A percentile compares a stretch with the other conserved stretches of the same genome.
Evolutionary conservation across 2,797 vertebrate species (phyloP).

Genomic region (Rhinella marina): DNA sequence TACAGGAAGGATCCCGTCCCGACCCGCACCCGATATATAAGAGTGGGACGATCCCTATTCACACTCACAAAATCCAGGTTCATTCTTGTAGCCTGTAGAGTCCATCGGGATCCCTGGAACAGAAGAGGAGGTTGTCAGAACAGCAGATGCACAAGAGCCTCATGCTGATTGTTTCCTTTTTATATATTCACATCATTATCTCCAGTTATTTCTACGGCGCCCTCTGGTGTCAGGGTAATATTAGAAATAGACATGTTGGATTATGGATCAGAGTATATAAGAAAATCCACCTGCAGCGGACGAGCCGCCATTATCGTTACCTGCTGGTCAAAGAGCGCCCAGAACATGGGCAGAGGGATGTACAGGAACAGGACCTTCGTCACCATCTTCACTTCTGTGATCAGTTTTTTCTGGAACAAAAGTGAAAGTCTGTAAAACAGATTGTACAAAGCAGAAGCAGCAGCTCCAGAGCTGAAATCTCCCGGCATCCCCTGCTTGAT

Average conservation of each 20-base stretch:
- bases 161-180: neutral
- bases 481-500: too few relatives aligned
- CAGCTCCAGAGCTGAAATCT: neutral
- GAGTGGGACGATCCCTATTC: neutral
- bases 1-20: too few relatives aligned
- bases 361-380: slow-evolving; percentile 90
- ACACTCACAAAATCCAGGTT: slow-evolving; percentile 91
- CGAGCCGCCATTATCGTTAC: slow-evolving; percentile 68
- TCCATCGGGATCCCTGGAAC: slow-evolving; percentile 94
- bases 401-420: slow-evolving; percentile 82
- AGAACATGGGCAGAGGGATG: slow-evolving; percentile 96
- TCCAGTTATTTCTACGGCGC: neutral
- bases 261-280: too few relatives aligned
- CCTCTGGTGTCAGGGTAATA: neutral
- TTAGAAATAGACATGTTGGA: too few relatives aligned
- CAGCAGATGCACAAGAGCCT: neutral
- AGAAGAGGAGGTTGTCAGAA: neutral
- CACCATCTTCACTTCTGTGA: slow-evolving; percentile 92
- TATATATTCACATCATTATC: neutral
- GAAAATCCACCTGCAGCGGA: too few relatives aligned
- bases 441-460: neutral
- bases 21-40: neutral
- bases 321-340: slow-evolving; percentile 98
- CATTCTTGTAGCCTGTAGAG: slow-evolving; percentile 94
- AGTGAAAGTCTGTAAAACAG: neutral